A percentile compares a stretch with the other conserved stretches of the same genome.
phyloP scores from a whole-genome alignment of 64 coral and sea anemone species.

The Stichodactyla mertensii region DNA sequence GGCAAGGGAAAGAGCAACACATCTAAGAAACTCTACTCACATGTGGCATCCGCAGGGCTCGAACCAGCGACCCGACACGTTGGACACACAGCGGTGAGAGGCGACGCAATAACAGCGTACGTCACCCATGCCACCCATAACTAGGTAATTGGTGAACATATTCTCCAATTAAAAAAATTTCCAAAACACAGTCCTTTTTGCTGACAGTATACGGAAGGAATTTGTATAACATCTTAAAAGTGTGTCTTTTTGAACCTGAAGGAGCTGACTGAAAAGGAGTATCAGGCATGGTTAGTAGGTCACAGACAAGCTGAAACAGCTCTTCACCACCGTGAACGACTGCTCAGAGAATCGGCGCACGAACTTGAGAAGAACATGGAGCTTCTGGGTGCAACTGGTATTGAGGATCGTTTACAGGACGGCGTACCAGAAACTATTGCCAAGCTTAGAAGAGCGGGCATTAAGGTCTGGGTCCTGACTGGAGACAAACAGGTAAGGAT shows the following conservation, averaged over 20 bases:
- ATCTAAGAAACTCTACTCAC: too few relatives aligned
- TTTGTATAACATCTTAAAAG: not conserved
- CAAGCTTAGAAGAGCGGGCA: conserved; percentile 78
- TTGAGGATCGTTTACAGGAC: conserved; percentile 96
- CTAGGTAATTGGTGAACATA: too few relatives aligned
- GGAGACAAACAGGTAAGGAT: conserved; percentile 91
- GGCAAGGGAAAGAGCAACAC: too few relatives aligned
- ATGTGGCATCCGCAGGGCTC: too few relatives aligned
- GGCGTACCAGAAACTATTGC: conserved; percentile 96
- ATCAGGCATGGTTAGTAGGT: conserved; percentile 63
- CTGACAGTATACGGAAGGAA: too few relatives aligned
- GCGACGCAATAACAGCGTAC: too few relatives aligned
- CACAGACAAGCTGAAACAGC: conserved; percentile 83
- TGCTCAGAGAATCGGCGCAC: conserved; percentile 70
- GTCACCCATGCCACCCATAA: too few relatives aligned
- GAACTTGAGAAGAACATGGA: conserved; percentile 75
- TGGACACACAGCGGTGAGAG: too few relatives aligned
- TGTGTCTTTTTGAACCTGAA: not conserved
- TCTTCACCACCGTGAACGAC: conserved; percentile 71
- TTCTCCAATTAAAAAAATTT: too few relatives aligned
- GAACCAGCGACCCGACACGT: too few relatives aligned
- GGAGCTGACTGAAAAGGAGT: conserved; percentile 77
- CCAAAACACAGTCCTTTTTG: too few relatives aligned
- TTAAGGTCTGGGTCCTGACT: conserved; percentile 97
- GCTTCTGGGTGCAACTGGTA: conserved; percentile 90